Evolutionary conservation across 2,888 invertebrate genomes (phyloP).

Genomic region (Pyralis farinalis): DNA sequence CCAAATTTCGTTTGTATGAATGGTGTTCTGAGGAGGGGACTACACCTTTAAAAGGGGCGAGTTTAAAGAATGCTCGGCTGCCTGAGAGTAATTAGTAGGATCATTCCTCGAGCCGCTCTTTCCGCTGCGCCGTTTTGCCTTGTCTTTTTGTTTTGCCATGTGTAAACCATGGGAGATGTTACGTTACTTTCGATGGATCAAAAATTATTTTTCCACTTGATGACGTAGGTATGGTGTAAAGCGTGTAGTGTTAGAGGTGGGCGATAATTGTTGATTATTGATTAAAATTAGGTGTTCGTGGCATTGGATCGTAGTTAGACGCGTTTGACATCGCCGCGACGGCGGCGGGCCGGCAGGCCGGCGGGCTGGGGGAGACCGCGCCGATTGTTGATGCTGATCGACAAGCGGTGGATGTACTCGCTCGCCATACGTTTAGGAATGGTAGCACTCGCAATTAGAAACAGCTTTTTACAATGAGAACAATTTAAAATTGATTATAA

Average conservation of each 20-base stretch:
- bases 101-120: constrained; percentile 26
- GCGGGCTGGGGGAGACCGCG: background rate
- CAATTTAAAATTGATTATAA: too few species aligned
- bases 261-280: constrained; percentile 81
- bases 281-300: constrained; percentile 77
- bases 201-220: constrained; percentile 80
- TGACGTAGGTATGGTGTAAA: constrained; percentile 63
- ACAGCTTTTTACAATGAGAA: too few species aligned
- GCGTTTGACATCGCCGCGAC: constrained; percentile 23
- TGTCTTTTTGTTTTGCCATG: constrained; percentile 67
- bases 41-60: too few species aligned
- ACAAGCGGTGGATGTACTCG: too few species aligned
- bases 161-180: constrained; percentile 59
- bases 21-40: too few species aligned
- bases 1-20: too few species aligned
- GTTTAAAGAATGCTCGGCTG: too few species aligned
- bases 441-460: too few species aligned
- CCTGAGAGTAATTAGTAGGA: too few species aligned
- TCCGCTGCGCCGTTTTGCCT: constrained; percentile 42
- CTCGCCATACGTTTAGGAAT: too few species aligned
- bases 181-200: constrained; percentile 71
- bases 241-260: constrained; percentile 76
- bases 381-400: background rate
- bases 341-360: constrained; percentile 4
- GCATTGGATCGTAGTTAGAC: constrained; percentile 63